Base-by-base conservation (phyloP, 2,113 vertebrate species). In the Cyphomyrus discorhynchus region DNA sequence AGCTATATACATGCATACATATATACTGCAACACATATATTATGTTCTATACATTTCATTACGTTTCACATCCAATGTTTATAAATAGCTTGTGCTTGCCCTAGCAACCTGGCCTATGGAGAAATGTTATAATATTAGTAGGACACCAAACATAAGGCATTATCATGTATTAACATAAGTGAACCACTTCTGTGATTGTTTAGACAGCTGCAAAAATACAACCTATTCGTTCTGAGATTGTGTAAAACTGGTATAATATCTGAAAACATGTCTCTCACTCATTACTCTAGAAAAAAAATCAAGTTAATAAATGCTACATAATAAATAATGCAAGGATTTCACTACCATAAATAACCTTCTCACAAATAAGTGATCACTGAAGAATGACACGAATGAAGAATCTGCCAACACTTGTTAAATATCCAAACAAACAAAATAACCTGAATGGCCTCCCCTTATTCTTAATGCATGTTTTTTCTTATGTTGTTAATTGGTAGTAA, bases 191-290 rank as follows among this genome's bases (percentile, higher is more conserved):
- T 93, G 83, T 91, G 87, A 89, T 87, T 94, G 94, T 95, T 96
- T 96, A 93, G 94, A 96, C 95, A 96, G 94, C 94, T 95, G 95
- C 86, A 88, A 91, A 84, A 92, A 93, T 95, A 95, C 91, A 92
- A 94, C 89, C 89, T 62, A 91, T 94, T 93, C 35, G 93, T 93
- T 95, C 91, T 94, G 88, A 45, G 0, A 6, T 66, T 91, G 90
- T 91, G 56, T 58, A 92, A 89, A 93, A 93, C 19, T 21, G 35
- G 21, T 83, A 89, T 24, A 80, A 88, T 93, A 94, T 94, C 92
- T 90, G 88, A 92, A 87, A 93, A 94, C 46, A 2, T 88, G 24
- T 49, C 88, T 80, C 66, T 52, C 47, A 52, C 15, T 39, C 5
- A 47, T 47, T 56, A 27, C 47, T n/a, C 24, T 42, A 56, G 13